phyloP scores from a whole-genome alignment of 1,140 invertebrate genomes.

The Venturia canescens region DNA sequence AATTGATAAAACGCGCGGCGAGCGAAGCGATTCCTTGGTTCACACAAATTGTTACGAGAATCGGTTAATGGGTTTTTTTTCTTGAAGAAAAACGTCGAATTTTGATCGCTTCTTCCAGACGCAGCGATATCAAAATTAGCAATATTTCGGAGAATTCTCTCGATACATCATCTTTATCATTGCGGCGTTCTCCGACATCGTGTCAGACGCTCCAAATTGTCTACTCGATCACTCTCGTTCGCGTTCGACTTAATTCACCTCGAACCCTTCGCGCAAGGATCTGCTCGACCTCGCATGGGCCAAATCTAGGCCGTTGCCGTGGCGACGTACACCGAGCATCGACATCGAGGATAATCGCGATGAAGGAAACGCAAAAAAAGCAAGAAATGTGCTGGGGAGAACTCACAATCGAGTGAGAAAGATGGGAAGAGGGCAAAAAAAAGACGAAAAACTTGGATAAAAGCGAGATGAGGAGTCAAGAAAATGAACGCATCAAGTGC shows the following conservation, averaged over 20 bases:
- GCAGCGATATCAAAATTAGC: neutral
- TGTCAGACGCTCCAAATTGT: conserved; percentile 10
- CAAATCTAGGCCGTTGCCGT: conserved; percentile 16
- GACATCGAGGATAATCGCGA: conserved; percentile 6
- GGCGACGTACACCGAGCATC: conserved; percentile 5
- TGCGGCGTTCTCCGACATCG: neutral
- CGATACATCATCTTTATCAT: neutral
- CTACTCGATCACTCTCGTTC: neutral
- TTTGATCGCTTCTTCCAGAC: too few relatives aligned
- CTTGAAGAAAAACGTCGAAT: too few relatives aligned
- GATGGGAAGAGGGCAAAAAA: too few relatives aligned
- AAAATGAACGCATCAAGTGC: neutral
- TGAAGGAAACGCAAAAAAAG: neutral
- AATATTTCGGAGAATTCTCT: neutral
- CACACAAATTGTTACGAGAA: too few relatives aligned
- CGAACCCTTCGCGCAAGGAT: conserved; percentile 6
- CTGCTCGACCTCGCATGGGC: neutral
- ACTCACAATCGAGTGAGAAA: neutral
- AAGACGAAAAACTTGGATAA: neutral
- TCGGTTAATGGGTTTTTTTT: too few relatives aligned
- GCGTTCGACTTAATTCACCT: neutral
- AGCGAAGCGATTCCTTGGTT: too few relatives aligned
- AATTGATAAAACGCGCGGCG: too few relatives aligned
- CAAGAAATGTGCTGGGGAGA: neutral
- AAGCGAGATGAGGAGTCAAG: neutral